phyloP scores from a whole-genome alignment of 2,797 vertebrate species.

The Lepus oiostolus region DNA sequence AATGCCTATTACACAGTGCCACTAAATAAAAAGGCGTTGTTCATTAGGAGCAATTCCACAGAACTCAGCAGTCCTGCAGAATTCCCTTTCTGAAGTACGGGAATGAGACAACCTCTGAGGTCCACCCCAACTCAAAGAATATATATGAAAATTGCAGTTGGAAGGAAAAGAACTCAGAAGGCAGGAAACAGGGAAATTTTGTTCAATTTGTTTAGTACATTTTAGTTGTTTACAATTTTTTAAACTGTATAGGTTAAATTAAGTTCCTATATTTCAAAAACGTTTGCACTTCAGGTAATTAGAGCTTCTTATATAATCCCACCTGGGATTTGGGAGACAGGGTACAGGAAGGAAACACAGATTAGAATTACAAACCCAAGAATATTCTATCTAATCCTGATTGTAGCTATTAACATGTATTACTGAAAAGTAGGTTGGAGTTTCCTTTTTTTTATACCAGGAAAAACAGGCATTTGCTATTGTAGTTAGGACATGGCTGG shows the following conservation, averaged over 20 bases:
- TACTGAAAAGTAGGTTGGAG: too few species aligned
- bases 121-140: neutral
- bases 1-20: neutral
- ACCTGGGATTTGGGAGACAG: conserved; percentile 9
- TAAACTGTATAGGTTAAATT: conserved; percentile 3
- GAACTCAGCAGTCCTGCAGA: neutral
- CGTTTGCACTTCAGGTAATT: conserved; percentile 41
- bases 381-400: conserved; percentile 40
- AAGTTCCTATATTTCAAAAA: conserved; percentile 56
- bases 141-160: neutral
- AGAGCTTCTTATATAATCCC: conserved; percentile 26
- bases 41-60: neutral
- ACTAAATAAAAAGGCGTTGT: conserved; percentile 37
- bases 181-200: neutral
- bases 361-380: conserved; percentile 20
- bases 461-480: too few species aligned
- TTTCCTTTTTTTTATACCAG: neutral
- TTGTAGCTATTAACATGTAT: conserved; percentile 9
- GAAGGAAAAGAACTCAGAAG: neutral
- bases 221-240: conserved; percentile 22
- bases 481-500: too few species aligned
- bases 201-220: neutral
- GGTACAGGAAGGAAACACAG: neutral
- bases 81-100: neutral
- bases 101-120: conserved; percentile 6